Evolutionary conservation across 1,140 invertebrate species (phyloP).

Genomic region (Delia radicum): DNA sequence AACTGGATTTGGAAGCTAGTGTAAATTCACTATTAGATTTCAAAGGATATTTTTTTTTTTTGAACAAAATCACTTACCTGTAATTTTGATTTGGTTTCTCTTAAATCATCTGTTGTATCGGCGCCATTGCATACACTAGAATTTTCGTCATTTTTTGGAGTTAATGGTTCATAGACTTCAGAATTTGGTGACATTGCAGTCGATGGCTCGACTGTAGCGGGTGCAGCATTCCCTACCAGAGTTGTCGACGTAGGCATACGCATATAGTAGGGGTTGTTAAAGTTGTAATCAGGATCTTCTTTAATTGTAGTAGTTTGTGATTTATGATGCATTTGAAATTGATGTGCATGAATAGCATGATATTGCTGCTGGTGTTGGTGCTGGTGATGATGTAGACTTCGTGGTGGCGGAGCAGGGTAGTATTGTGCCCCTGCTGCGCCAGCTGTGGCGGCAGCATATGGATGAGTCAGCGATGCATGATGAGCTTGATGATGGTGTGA

Average conservation of each 20-base stretch:
- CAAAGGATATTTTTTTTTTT: too few relatives aligned
- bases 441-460: conserved; percentile 9
- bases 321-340: conserved; percentile 27
- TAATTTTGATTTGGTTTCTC: conserved; percentile 47
- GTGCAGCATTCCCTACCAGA: conserved; percentile 24
- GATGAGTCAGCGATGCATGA: conserved; percentile 22
- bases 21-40: too few relatives aligned
- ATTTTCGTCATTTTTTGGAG: conserved; percentile 53
- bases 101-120: conserved; percentile 45
- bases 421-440: conserved; percentile 32
- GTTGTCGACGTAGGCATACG: conserved; percentile 33
- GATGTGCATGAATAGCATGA: conserved; percentile 28
- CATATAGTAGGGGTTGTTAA: conserved; percentile 49
- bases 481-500: conserved; percentile 31
- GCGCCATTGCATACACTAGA: conserved; percentile 47
- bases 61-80: conserved; percentile 44
- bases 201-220: conserved; percentile 32
- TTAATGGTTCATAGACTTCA: conserved; percentile 52
- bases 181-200: conserved; percentile 45
- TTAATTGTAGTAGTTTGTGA: conserved; percentile 6
- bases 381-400: conserved; percentile 27
- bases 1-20: too few relatives aligned
- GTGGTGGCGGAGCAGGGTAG: conserved; percentile 27
- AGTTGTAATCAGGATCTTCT: conserved; percentile 45
- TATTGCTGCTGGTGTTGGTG: conserved; percentile 22